phyloP scores from a whole-genome alignment of 2,888 invertebrate genomes.

The Plemyria rubiginata region DNA sequence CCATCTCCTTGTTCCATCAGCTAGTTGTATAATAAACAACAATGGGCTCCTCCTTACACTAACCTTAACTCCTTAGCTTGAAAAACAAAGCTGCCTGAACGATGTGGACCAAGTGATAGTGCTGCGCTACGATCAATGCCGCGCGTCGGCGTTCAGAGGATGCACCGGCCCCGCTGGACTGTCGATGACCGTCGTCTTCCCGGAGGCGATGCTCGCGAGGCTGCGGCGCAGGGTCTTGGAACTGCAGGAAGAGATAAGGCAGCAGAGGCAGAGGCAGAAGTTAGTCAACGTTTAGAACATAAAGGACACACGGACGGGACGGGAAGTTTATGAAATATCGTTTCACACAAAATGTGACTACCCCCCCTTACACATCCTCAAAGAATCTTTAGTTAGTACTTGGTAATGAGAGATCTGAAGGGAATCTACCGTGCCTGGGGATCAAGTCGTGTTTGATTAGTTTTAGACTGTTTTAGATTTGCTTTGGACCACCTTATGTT shows the following conservation, averaged over 20 bases:
- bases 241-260: slow-evolving; percentile 87
- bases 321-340: too few species aligned
- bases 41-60: too few species aligned
- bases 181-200: slow-evolving; percentile 86
- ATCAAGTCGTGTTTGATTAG: too few species aligned
- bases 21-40: too few species aligned
- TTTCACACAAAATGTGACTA: too few species aligned
- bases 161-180: slow-evolving; percentile 70
- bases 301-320: too few species aligned
- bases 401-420: too few species aligned
- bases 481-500: background rate
- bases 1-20: too few species aligned
- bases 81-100: slow-evolving; percentile 91
- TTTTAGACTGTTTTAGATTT: too few species aligned
- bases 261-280: slow-evolving; percentile 86
- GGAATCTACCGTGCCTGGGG: too few species aligned
- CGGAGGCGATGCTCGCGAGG: slow-evolving; percentile 82
- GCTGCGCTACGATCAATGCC: slow-evolving; percentile 88
- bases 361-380: too few species aligned
- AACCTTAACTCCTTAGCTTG: slow-evolving; percentile 81
- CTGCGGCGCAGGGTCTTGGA: slow-evolving; percentile 87
- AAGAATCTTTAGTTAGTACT: too few species aligned
- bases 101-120: slow-evolving; percentile 89
- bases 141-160: slow-evolving; percentile 74
- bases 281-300: slow-evolving; percentile 53